Base-by-base conservation (phyloP, 2,888 invertebrate genomes). In the Platypus cylindrus region DNA sequence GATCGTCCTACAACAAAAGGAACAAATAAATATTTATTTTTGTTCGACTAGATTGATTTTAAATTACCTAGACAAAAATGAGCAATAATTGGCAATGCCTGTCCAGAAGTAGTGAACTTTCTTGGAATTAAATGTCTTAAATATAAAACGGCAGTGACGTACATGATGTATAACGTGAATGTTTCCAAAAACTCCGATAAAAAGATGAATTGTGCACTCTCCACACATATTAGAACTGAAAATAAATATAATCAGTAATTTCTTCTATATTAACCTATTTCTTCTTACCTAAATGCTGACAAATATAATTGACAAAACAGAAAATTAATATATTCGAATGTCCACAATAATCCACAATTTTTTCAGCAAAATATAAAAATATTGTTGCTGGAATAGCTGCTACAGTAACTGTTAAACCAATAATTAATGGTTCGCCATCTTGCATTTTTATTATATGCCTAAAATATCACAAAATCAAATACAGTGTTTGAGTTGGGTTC, bases 321-420 rank as follows among this genome's bases (percentile, higher is more conserved):
- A 75, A 70, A 48, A 86, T 85, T 49, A 87, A 73, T 34, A 87
- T 70, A 58, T 87, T 85, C 43, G 83, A 81, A 54, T 81, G 78
- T 8, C 81, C 81, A 44, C 86, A 77, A 57, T 79, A 85, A 62
- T 86, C 82, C 20, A 90, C 81, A 20, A 90, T 71, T 45, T 73
- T 73, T 50, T 89, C 87, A 2, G 86, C 82, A 62, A 78, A 77
- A 66, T 75, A 76, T 17, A 86, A 64, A 47, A 78, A 75, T 3
- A 78, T 68, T 27, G 79, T 63, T 2, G 80, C 78, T 1, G 78
- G 78, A 40, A 81, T 50, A 3, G 80, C 76, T 30, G 78, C 79
- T 9, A 73, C 66, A 2, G 76, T 74, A 54, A 78, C 53, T 14
- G 77, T 73, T 30, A 80, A 60, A 0, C 79, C 80, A 38, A 78